Evolutionary conservation across 1,140 invertebrate species (phyloP).

Genomic region (Antheraea pernyi): DNA sequence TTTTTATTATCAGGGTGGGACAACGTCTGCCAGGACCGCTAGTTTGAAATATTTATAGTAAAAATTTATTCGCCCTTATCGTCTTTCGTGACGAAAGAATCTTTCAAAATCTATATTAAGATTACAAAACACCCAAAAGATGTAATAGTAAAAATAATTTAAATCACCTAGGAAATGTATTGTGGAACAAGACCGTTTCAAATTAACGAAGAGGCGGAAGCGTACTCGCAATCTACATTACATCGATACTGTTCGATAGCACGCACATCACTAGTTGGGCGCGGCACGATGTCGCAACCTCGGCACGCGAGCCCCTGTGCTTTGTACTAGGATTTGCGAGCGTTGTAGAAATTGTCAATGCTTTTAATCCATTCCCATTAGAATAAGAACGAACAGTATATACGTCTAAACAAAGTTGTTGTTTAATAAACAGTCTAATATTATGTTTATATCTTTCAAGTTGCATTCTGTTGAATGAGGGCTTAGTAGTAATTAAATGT

Average conservation of each 20-base stretch:
- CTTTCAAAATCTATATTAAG: background rate
- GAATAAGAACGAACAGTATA: background rate
- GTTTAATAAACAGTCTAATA: no score
- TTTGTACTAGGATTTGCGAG: constrained; percentile 1
- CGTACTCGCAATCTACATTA: constrained; percentile 19
- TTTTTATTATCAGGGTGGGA: no score
- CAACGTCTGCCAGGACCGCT: no score
- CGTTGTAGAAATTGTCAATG: constrained; percentile 4
- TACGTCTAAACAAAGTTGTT: background rate
- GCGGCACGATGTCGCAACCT: constrained; percentile 63
- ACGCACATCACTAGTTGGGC: constrained; percentile 61
- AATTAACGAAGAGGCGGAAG: constrained; percentile 21
- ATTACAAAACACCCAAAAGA: background rate
- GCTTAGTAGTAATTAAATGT: no score
- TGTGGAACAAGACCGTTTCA: constrained; percentile 24
- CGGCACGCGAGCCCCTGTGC: constrained; percentile 59
- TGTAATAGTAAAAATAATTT: background rate
- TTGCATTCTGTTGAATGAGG: no score
- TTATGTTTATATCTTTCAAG: no score
- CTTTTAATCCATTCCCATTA: constrained; percentile 1
- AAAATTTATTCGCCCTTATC: background rate
- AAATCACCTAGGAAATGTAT: constrained; percentile 10
- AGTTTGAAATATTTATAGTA: no score
- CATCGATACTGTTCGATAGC: constrained; percentile 39
- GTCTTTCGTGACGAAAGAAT: background rate